Conservation (phyloP, 1,140 invertebrate species). For the Goniozus legneri region DNA sequence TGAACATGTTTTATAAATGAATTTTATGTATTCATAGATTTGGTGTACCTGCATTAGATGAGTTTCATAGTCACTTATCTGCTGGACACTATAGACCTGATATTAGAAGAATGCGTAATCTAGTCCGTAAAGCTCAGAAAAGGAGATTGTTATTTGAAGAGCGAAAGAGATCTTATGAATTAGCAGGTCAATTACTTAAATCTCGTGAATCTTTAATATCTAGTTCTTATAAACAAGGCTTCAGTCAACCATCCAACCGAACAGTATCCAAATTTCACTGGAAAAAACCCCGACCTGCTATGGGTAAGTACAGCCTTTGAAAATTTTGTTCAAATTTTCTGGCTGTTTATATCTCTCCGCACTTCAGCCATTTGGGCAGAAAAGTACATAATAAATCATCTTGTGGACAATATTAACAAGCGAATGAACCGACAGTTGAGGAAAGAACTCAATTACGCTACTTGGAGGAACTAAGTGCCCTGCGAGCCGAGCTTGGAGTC, state of each 20-base stretch:
- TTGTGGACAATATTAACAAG: constrained; percentile 21
- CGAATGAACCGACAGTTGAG: constrained; percentile 39
- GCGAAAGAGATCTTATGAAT: constrained; percentile 55
- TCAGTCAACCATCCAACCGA: constrained; percentile 54
- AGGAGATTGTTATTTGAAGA: constrained; percentile 65
- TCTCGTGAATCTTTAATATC: constrained; percentile 66
- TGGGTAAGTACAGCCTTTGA: constrained; percentile 44
- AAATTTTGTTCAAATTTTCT: constrained; percentile 36
- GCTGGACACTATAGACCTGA: constrained; percentile 64
- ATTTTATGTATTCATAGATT: constrained; percentile 38
- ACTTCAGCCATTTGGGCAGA: constrained; percentile 24
- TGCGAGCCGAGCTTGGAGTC: constrained; percentile 41
- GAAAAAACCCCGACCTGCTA: constrained; percentile 48
- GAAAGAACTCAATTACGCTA: constrained; percentile 48
- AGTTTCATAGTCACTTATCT: constrained; percentile 61
- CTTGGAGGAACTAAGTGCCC: constrained; percentile 42
- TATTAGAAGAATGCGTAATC: constrained; percentile 55
- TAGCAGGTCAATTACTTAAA: constrained; percentile 61
- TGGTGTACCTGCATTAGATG: constrained; percentile 41
- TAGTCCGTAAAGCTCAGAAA: constrained; percentile 65
- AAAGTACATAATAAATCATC: constrained; percentile 25
- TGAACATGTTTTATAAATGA: neutral
- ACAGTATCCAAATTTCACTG: constrained; percentile 50
- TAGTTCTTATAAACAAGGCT: constrained; percentile 55
- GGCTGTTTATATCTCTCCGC: constrained; percentile 17